Conservation (phyloP, 2,888 invertebrate genomes). For the Pasiphila rectangulata region DNA sequence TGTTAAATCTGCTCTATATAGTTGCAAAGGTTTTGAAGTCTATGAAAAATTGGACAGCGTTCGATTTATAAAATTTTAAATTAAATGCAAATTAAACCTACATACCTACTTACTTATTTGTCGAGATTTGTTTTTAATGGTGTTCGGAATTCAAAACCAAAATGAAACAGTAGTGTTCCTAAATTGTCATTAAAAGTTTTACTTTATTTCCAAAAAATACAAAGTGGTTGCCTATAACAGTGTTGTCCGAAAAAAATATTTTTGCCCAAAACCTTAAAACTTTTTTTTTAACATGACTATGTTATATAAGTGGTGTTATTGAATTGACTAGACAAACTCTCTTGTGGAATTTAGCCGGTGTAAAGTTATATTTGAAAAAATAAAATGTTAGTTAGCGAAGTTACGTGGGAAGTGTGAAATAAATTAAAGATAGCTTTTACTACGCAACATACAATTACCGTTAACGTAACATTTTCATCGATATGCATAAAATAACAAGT, state of each 20-base stretch:
- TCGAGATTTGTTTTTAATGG: not conserved
- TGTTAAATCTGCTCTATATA: not conserved
- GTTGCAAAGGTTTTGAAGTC: not conserved
- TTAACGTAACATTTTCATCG: conserved; percentile 28
- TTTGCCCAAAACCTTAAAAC: no score
- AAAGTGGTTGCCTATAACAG: no score
- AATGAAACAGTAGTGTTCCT: not conserved
- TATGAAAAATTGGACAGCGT: conserved; percentile 6
- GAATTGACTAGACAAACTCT: no score
- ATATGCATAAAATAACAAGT: conserved; percentile 34
- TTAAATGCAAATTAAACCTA: not conserved
- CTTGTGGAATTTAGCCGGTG: no score
- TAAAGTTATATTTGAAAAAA: not conserved
- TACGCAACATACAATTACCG: conserved; percentile 35
- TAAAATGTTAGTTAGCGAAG: conserved; percentile 10
- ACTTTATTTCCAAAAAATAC: not conserved
- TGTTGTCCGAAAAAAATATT: no score
- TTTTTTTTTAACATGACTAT: no score
- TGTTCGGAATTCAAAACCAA: conserved; percentile 16
- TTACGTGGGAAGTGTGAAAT: conserved; percentile 39
- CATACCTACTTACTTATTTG: no score
- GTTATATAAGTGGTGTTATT: no score
- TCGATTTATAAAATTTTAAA: conserved; percentile 9
- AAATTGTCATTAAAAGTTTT: not conserved
- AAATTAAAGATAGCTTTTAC: conserved; percentile 35